These are phyloP conservation scores for Crypturellus tataupa DNA, from an alignment of 2,797 vertebrate species.

Conservation along the genomic window DNA sequence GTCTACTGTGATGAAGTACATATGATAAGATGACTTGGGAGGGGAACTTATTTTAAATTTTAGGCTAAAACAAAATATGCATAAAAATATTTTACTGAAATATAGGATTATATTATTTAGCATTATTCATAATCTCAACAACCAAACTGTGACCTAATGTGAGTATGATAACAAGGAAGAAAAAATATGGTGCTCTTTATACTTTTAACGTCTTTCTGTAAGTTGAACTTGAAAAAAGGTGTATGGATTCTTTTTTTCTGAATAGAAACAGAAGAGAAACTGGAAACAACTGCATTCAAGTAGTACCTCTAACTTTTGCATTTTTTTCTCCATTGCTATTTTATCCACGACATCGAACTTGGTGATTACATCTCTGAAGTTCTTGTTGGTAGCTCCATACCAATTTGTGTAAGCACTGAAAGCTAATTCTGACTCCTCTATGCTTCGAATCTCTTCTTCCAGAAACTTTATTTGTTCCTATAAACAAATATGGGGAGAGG, in stretches of 20 bases:
- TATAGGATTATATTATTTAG: background rate
- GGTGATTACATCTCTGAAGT: constrained; percentile 84
- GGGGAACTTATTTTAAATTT: background rate
- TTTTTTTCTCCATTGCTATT: constrained; percentile 88
- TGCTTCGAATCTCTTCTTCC: constrained; percentile 90
- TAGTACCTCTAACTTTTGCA: constrained; percentile 93
- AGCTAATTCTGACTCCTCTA: constrained; percentile 90
- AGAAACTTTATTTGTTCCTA: constrained; percentile 94
- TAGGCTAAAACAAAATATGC: background rate
- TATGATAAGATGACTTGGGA: background rate
- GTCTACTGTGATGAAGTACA: background rate
- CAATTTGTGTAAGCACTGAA: constrained; percentile 90
- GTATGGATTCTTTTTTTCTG: background rate
- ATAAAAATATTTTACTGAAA: background rate
- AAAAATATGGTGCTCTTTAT: background rate
- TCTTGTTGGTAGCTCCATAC: constrained; percentile 87
- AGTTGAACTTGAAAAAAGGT: background rate
- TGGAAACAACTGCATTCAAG: background rate
- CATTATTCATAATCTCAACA: background rate
- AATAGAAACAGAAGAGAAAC: background rate
- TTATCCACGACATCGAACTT: constrained; percentile 87
- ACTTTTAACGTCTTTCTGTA: background rate
- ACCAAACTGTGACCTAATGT: background rate
- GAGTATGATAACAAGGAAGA: background rate
- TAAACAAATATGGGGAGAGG: background rate